Base-by-base conservation (phyloP, 2,888 invertebrate genomes). In the Synanthedon formicaeformis region DNA sequence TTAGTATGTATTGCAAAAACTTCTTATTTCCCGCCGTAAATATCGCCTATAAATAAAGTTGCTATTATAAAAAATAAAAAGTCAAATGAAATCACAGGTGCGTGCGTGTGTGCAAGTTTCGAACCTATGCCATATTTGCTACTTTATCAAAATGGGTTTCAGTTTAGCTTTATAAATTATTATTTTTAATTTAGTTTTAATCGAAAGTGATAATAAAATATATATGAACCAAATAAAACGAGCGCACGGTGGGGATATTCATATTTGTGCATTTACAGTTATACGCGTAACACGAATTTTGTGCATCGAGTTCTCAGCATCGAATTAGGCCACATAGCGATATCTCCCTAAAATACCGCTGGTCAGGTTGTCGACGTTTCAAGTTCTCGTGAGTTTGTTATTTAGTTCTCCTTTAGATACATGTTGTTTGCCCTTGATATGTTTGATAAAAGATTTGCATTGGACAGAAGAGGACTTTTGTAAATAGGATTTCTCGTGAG, bases 241-340 rank as follows among this genome's bases (percentile, higher is more conserved):
- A 59, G 58, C 57, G 63, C 54, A 58, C 63, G 62, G 64, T 62
- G 65, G 67, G 64, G 67, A 65, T 78, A 71, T 64, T 75, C 73
- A 71, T 78, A 80, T 78, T 85, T 75, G 80, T 83, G 78, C 74
- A 79, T 87, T 86, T 87, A 87, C 87, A 87, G 87, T 87, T 87
- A 87, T 74, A 78, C 84, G 81, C 78, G 84, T 85, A 86, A 86
- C 86, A 87, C 86, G 85, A 86, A 87, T 87, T 85, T 87, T 86
- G 87, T 87, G 86, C 84, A 87, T 85, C 84, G 81, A 86, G 86
- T 81, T 85, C 74, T 68, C 73, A 82, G 82, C 82, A 82, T 83
- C 83, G 87, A 88, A 88, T 88, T 88, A 88, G 88, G 88, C 88
- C 88, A 88, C 88, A 88, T 88, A 88, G 88, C 88, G 87, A 88